Conservation (phyloP, 1,140 invertebrate genomes). For the Oryctes rhinoceros region DNA sequence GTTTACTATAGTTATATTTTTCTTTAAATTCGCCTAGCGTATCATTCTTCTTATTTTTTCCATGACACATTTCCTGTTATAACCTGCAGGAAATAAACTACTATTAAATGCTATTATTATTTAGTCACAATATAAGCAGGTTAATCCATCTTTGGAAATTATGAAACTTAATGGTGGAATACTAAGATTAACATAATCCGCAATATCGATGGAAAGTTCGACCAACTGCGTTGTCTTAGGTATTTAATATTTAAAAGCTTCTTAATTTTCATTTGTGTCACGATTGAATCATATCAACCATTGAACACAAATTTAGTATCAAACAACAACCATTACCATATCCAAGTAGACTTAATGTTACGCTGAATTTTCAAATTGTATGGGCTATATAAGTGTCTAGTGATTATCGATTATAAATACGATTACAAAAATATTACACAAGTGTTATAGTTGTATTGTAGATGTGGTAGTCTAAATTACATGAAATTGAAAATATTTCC, state of each 20-base stretch:
- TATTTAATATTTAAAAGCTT: not conserved
- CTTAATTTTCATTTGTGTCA: not conserved
- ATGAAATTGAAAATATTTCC: not conserved
- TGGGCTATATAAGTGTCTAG: not conserved
- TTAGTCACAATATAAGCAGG: no score
- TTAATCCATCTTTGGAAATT: no score
- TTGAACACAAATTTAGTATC: not conserved
- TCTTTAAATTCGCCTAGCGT: no score
- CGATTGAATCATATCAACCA: not conserved
- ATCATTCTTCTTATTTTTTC: no score
- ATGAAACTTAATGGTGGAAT: no score
- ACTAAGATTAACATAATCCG: no score
- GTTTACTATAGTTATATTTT: no score
- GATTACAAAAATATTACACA: not conserved
- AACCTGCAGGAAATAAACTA: no score
- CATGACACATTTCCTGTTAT: no score
- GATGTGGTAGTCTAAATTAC: not conserved
- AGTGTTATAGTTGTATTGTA: not conserved
- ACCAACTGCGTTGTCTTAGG: no score
- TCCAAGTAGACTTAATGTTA: not conserved
- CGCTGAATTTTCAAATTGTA: not conserved
- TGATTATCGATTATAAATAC: not conserved
- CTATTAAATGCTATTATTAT: no score
- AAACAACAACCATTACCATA: not conserved
- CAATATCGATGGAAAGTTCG: no score